Base-by-base conservation (phyloP, 2,888 invertebrate genomes). In the Villa cingulata region DNA sequence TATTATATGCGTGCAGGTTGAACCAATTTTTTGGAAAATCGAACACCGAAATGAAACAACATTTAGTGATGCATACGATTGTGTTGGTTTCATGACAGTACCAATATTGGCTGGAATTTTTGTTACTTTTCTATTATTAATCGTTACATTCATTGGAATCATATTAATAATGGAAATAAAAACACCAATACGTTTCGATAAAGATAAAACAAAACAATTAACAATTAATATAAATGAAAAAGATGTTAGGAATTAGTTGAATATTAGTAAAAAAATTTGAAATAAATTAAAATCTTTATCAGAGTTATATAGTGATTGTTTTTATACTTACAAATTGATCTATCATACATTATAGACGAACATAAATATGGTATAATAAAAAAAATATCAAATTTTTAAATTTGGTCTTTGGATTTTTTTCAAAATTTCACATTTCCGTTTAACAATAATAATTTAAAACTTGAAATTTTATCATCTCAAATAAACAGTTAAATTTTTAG, bases 101-200 rank as follows among this genome's bases (percentile, higher is more conserved):
- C 88, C 91, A 6, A 95, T 97, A 58, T 89, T 90, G 87, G 86
- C 90, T 46, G 94, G 91, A 1, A 70, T 97, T 39, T 78, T 96
- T 62, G 81, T 90, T 14, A 77, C 83, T 0, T 68, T 80, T 39
- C 75, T 97, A 54, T 72, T 96, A 58, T 72, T 82, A 39, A 58
- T 81, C 37, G 88, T 88, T 43, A 74, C 96, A 52, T 75, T 80
- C 17, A 76, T 86, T 64, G 94, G 90, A 7, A 72, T 96, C 46
- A 72, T 77, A 16, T 89, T 94, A 83, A 80, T 98, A 55, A 74
- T 90, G 73, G 87, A 88, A 64, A 91, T 98, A 59, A 88, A 86
- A 65, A 90, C 94, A 27, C 94, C 91, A 82, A 97, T 96, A 69
- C 79, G 89, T 59, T 98, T 96, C 69, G 97, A 98, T 70, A 96